Percentiles rank a stretch among this genome's conserved stretches.
Evolutionary conservation across 2,888 invertebrate genomes (phyloP).

Genomic region (Chrysolina americana): DNA sequence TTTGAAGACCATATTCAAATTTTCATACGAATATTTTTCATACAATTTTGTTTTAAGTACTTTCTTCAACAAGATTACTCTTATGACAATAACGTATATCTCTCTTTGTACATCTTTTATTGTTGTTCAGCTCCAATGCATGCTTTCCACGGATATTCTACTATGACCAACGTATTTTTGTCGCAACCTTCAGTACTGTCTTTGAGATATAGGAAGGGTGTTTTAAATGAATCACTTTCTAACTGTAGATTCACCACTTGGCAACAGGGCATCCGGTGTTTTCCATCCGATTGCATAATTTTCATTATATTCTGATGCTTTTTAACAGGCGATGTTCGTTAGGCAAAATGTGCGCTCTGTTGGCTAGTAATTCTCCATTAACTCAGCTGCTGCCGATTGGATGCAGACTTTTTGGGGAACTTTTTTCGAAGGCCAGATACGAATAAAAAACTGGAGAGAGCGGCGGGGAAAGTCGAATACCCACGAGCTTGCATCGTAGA

Average conservation of each 20-base stretch:
- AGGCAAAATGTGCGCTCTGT: constrained; percentile 26
- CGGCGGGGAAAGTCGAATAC: neutral
- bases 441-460: constrained; percentile 2
- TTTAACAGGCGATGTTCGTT: constrained; percentile 29
- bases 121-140: too few species aligned
- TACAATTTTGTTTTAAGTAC: too few species aligned
- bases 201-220: too few species aligned
- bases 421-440: constrained; percentile 3
- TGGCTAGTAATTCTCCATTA: constrained; percentile 31
- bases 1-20: too few species aligned
- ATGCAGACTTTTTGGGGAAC: constrained; percentile 21
- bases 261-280: neutral
- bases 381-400: neutral
- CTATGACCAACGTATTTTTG: too few species aligned
- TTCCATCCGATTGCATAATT: neutral
- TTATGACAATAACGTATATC: too few species aligned
- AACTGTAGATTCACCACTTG: neutral
- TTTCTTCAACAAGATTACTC: too few species aligned
- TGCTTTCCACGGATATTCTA: too few species aligned
- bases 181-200: too few species aligned
- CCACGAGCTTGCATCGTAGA: neutral
- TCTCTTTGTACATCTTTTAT: too few species aligned
- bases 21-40: too few species aligned
- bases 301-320: constrained; percentile 22
- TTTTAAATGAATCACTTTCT: too few species aligned